Conservation (phyloP, 2,113 vertebrate species). For the Ptyas mucosa region DNA sequence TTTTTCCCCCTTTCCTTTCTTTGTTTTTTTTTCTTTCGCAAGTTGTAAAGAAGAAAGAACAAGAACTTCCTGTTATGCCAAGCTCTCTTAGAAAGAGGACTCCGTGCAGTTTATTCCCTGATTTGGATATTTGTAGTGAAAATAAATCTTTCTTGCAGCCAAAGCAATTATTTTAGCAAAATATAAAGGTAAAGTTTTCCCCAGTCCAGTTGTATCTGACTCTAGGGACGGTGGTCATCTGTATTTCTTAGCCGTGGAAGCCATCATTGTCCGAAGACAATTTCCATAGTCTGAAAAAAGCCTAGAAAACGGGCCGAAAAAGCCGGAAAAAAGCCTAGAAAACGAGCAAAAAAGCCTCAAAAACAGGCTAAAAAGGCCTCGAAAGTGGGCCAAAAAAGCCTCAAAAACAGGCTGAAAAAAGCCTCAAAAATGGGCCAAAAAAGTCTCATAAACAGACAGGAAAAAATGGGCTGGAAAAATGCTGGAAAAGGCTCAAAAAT, state of each 20-base stretch:
- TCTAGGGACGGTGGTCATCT: background rate
- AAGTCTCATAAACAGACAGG: too few species aligned
- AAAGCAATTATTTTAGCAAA: background rate
- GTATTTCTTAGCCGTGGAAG: background rate
- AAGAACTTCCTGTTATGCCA: background rate
- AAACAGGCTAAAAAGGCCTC: too few species aligned
- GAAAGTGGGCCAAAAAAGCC: too few species aligned
- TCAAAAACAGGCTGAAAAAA: too few species aligned
- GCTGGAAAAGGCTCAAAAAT: too few species aligned
- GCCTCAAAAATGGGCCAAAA: too few species aligned
- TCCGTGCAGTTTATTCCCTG: background rate
- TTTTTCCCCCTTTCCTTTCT: background rate
- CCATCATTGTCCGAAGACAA: background rate
- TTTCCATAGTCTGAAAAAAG: too few species aligned
- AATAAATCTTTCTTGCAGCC: background rate
- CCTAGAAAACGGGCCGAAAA: too few species aligned
- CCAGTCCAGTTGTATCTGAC: background rate
- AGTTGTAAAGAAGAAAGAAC: background rate
- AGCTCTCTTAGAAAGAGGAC: constrained; percentile 16
- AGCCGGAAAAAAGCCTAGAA: too few species aligned
- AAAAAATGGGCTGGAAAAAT: too few species aligned
- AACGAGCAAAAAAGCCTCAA: too few species aligned
- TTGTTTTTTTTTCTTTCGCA: background rate
- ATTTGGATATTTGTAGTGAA: background rate
- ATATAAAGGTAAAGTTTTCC: background rate